These are phyloP conservation scores for Psix sp. DNA, from an alignment of 1,140 invertebrate species.

Conservation along the genomic window DNA sequence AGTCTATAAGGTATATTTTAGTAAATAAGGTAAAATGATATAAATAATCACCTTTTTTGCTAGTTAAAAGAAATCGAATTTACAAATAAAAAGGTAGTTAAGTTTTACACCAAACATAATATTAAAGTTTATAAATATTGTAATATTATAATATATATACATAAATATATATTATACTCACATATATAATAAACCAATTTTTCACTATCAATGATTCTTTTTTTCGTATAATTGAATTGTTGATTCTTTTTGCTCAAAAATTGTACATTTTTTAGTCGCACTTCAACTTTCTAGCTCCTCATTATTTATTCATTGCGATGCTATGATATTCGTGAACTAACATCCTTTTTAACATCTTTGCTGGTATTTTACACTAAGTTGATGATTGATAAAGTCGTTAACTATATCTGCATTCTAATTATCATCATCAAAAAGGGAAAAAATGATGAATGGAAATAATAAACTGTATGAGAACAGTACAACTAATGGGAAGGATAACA, in stretches of 20 bases:
- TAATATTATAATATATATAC: slow-evolving; percentile 43
- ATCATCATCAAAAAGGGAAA: slow-evolving; percentile 39
- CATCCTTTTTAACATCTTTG: slow-evolving; percentile 62
- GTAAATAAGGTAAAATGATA: slow-evolving; percentile 10
- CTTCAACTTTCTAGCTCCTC: slow-evolving; percentile 10
- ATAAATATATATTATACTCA: slow-evolving; percentile 21
- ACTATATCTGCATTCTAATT: slow-evolving; percentile 31
- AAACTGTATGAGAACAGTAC: slow-evolving; percentile 68
- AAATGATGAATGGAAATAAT: slow-evolving; percentile 48
- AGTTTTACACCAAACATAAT: slow-evolving; percentile 49
- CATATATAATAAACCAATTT: slow-evolving; percentile 22
- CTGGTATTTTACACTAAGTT: slow-evolving; percentile 64
- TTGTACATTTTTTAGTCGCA: slow-evolving; percentile 30
- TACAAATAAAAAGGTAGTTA: slow-evolving; percentile 51
- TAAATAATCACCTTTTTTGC: slow-evolving; percentile 43
- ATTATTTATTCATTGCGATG: slow-evolving; percentile 2
- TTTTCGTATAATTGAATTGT: no score
- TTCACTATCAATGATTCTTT: slow-evolving; percentile 17
- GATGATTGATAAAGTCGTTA: slow-evolving; percentile 48
- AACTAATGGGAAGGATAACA: slow-evolving; percentile 65
- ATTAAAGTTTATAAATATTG: slow-evolving; percentile 51
- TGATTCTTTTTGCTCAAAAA: slow-evolving; percentile 47
- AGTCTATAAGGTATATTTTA: slow-evolving; percentile 45
- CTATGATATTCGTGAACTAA: slow-evolving; percentile 55
- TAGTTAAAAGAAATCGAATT: slow-evolving; percentile 55